phyloP scores from a whole-genome alignment of 2,888 invertebrate genomes.

The Ceratothoa steindachneri region DNA sequence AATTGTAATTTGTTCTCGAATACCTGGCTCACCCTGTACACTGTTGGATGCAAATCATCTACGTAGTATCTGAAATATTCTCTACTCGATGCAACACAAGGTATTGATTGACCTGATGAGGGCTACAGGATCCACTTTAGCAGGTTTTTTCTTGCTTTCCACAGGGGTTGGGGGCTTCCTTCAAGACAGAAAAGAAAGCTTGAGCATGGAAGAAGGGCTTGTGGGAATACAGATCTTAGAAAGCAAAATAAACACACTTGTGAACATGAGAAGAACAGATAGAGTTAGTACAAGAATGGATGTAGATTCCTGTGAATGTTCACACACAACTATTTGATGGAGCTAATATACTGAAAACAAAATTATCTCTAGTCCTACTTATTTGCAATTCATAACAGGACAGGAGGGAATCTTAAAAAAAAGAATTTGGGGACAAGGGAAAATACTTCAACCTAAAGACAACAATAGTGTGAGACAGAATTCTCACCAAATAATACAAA shows the following conservation, averaged over 20 bases:
- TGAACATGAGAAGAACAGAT: background rate
- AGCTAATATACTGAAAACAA: no score
- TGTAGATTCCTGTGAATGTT: background rate
- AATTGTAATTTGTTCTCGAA: no score
- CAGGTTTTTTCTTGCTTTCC: conserved; percentile 3
- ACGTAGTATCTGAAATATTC: background rate
- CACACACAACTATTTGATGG: background rate
- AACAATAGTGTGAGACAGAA: no score
- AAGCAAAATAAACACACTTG: background rate
- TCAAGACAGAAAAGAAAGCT: conserved; percentile 8
- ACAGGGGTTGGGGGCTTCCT: conserved; percentile 6
- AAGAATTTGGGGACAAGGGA: no score
- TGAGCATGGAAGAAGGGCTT: background rate
- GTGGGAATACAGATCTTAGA: background rate
- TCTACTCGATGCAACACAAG: background rate
- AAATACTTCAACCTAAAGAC: no score
- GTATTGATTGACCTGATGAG: conserved; percentile 40
- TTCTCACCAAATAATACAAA: no score
- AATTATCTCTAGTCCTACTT: no score
- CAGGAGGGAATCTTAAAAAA: no score
- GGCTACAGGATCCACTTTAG: conserved; percentile 44
- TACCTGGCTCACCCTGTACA: no score
- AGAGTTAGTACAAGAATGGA: background rate
- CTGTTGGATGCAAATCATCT: background rate
- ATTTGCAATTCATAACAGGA: no score